Percentiles rank a stretch among this genome's conserved stretches.
These are phyloP conservation scores for Carollia perspicillata DNA, from an alignment of 2,113 vertebrate species.

Conservation along the genomic window DNA sequence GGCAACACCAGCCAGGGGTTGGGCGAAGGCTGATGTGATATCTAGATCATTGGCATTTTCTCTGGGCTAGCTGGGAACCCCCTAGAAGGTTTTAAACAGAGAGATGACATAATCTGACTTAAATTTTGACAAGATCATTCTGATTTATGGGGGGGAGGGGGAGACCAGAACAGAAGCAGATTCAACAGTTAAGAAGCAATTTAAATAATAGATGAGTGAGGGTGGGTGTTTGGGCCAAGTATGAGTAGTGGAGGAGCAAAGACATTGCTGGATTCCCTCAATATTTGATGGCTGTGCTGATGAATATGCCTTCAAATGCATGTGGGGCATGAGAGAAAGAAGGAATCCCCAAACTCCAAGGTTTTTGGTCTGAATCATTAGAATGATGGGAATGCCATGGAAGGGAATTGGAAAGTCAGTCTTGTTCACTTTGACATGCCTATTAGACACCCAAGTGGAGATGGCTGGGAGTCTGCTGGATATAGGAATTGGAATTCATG, in stretches of 20 bases:
- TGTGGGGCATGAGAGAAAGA: background rate
- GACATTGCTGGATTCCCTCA: background rate
- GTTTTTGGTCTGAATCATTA: background rate
- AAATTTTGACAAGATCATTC: background rate
- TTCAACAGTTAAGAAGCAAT: background rate
- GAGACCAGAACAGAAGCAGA: background rate
- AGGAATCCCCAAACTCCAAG: background rate
- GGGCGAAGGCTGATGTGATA: background rate
- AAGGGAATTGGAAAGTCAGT: background rate
- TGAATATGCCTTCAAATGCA: background rate
- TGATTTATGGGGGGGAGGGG: background rate
- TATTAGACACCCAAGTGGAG: background rate
- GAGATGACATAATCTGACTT: background rate
- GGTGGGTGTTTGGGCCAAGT: background rate
- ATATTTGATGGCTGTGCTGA: background rate
- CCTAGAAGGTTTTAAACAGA: background rate
- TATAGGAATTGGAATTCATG: background rate
- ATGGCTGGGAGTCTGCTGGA: background rate
- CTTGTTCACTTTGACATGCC: background rate
- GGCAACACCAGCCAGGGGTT: fast-evolving
- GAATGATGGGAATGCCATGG: background rate
- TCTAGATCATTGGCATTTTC: background rate
- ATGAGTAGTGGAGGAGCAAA: background rate
- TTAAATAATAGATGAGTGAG: background rate
- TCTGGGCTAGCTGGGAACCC: background rate